Base-by-base conservation (phyloP, 2,888 invertebrate species). In the Pyrrhia umbra region DNA sequence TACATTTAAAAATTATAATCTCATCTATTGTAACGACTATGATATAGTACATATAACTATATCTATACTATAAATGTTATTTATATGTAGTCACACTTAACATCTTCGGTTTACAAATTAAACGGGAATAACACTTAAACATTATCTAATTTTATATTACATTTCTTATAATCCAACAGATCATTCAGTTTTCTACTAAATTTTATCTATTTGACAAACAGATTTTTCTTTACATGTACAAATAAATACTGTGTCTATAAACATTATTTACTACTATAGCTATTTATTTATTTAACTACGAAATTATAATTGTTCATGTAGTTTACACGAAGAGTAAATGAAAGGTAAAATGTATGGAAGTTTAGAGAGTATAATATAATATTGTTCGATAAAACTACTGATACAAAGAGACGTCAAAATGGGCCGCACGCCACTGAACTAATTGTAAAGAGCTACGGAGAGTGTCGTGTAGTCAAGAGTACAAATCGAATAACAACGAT, bases 401-500 rank as follows among this genome's bases (percentile, higher is more conserved):
- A 66, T 72, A 72, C 57, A 51, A 50, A 27, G 30, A 39, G 49
- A 45, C 56, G 75, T 62, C 75, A 62, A 25, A 23, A 15, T 60
- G 40, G 50, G 75, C 37, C 70, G 45, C n/a, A 23, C 37, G 40
- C 51, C 21, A 20, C 23, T 42, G 45, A 73, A 73, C 72, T 46
- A 18, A 58, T 56, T 62, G 78, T 75, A 65, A 75, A 73, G 75
- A 76, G 4, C 74, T 80, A 77, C 68, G 62, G 68, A 76, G 65
- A 71, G 68, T 71, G 74, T 62, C 68, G 62, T 56, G 70, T 59
- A 57, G 81, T 67, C 67, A 72, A 89, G 88, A 88, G 90, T 89
- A 88, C 89, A 92, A 90, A 91, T 92, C 83, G 88, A 89, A 84
- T 86, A 92, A 91, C 91, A 92, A 90, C 88, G 75, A 85, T 83